A percentile compares a stretch with the other conserved stretches of the same genome.
These are phyloP conservation scores for Agrypnia vestita DNA, from an alignment of 1,140 invertebrate genomes.

Conservation along the genomic window DNA sequence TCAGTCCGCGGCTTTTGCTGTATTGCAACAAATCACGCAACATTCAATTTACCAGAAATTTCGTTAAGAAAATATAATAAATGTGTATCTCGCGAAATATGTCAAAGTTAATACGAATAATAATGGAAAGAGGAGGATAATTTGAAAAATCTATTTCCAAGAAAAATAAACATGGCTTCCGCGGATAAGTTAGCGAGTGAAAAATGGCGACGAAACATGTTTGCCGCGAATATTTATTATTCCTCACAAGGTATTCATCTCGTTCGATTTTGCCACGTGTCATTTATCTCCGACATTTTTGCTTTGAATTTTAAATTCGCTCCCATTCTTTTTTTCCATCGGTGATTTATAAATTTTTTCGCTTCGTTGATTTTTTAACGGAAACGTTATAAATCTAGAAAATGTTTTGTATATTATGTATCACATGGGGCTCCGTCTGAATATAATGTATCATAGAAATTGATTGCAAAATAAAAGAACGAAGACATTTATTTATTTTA, in stretches of 20 bases:
- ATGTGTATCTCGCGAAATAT: neutral
- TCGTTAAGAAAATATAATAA: neutral
- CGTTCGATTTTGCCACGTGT: slow-evolving; percentile 32
- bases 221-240: slow-evolving; percentile 10
- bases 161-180: slow-evolving; percentile 38
- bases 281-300: slow-evolving; percentile 28
- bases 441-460: too few relatives aligned
- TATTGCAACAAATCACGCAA: too few relatives aligned
- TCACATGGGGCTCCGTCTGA: too few relatives aligned
- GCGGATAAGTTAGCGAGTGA: neutral
- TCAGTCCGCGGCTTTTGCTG: too few relatives aligned
- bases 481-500: too few relatives aligned
- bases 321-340: neutral
- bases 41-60: neutral
- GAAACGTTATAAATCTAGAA: neutral
- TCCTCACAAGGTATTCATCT: slow-evolving; percentile 28
- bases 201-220: slow-evolving; percentile 1
- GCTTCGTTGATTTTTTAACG: neutral
- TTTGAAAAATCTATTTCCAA: slow-evolving; percentile 23
- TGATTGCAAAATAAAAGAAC: too few relatives aligned
- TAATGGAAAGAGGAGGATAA: slow-evolving; percentile 15
- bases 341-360: slow-evolving; percentile 19
- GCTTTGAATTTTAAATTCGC: slow-evolving; percentile 31
- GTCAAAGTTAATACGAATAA: slow-evolving; percentile 7
- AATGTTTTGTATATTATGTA: too few relatives aligned